phyloP scores from a whole-genome alignment of 2,113 vertebrate genomes.

The Coryphaenoides rupestris region DNA sequence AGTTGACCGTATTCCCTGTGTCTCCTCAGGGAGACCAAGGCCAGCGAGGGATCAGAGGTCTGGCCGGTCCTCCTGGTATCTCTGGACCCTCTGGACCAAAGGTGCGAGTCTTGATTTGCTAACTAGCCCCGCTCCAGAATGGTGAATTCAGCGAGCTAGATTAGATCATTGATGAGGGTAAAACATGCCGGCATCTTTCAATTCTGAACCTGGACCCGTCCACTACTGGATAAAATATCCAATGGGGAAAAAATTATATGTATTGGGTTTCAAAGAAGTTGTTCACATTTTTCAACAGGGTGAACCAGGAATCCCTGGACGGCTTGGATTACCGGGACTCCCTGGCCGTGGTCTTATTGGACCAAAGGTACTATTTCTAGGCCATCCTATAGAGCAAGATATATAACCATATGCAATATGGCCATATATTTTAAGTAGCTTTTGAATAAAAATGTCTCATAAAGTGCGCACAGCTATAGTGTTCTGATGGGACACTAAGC shows the following conservation, averaged over 20 bases:
- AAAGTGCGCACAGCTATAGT: too few species aligned
- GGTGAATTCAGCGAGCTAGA: background rate
- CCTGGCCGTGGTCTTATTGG: conserved; percentile 79
- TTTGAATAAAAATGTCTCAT: too few species aligned
- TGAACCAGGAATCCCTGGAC: conserved; percentile 79
- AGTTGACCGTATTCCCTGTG: background rate
- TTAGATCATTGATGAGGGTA: background rate
- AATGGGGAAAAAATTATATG: background rate
- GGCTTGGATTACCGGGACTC: conserved; percentile 76
- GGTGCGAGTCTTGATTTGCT: conserved; percentile 50
- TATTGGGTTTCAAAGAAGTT: background rate
- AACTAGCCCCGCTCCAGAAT: background rate
- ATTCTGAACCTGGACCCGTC: too few species aligned
- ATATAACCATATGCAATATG: too few species aligned
- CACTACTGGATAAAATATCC: background rate
- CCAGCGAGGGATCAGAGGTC: conserved; percentile 82
- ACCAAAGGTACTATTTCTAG: conserved; percentile 74
- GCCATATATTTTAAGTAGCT: too few species aligned
- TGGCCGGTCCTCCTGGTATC: conserved; percentile 78
- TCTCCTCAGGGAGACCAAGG: conserved; percentile 81
- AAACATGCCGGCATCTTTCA: too few species aligned
- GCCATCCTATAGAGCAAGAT: too few species aligned
- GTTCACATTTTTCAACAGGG: conserved; percentile 65
- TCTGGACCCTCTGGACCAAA: conserved; percentile 83
- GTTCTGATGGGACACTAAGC: too few species aligned